A percentile compares a stretch with the other conserved stretches of the same genome.
Evolutionary conservation across 53 echinoderm and acorn worm genomes (phyloP).

Genomic region (Astropecten irregularis): DNA sequence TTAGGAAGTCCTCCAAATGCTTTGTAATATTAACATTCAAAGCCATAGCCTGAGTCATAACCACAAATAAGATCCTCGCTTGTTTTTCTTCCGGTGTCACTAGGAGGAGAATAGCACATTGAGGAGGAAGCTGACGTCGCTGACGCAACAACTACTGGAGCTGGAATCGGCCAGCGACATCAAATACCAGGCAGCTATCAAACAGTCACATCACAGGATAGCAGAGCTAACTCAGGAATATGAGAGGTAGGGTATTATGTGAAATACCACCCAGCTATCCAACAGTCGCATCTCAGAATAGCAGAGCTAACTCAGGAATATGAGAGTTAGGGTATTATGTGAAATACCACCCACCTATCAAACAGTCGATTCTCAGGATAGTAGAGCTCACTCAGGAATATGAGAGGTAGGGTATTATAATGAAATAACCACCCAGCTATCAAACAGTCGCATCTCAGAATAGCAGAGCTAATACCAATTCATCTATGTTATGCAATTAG

Average conservation of each 20-base stretch:
- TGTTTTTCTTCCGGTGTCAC: too few species aligned
- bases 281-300: background rate
- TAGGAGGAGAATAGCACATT: conserved; percentile 55
- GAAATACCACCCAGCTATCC: background rate
- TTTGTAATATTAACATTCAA: too few species aligned
- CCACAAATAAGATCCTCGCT: too few species aligned
- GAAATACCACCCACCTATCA: background rate
- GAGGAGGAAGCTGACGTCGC: conserved; percentile 32
- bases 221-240: conserved; percentile 11
- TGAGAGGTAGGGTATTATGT: conserved; percentile 11
- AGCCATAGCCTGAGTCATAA: too few species aligned
- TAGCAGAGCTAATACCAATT: background rate
- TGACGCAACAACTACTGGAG: conserved; percentile 36
- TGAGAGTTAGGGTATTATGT: conserved; percentile 5
- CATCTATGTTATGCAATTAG: too few species aligned
- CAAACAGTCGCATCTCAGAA: background rate
- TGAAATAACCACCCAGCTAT: background rate
- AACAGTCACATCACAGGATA: background rate
- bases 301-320: conserved; percentile 11
- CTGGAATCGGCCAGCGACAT: background rate
- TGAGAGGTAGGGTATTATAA: conserved; percentile 11
- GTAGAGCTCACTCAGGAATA: conserved; percentile 7
- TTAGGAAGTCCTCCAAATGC: too few species aligned
- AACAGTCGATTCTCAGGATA: background rate
- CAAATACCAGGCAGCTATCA: background rate